Evolutionary conservation across 2,888 invertebrate species (phyloP).

Genomic region (Cerastis leucographa): DNA sequence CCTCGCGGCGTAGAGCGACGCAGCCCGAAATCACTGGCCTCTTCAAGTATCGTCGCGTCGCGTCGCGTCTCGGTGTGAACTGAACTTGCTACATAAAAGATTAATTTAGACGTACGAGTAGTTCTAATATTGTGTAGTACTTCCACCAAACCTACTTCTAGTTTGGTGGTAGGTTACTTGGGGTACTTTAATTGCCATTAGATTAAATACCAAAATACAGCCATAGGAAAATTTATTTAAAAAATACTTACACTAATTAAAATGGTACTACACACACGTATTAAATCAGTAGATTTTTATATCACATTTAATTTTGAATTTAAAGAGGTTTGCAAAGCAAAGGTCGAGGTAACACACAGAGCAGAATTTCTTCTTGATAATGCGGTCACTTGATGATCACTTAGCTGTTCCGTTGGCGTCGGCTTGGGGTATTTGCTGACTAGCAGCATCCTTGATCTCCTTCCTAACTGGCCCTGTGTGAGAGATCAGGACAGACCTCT

Average conservation of each 20-base stretch:
- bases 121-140: too few relatives aligned
- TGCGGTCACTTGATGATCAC: conserved; percentile 33
- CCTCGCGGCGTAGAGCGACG: too few relatives aligned
- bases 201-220: conserved; percentile 25
- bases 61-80: too few relatives aligned
- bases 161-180: not conserved
- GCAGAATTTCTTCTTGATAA: conserved; percentile 17
- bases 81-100: too few relatives aligned
- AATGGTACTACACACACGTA: conserved; percentile 22
- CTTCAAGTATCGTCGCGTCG: too few relatives aligned
- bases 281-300: conserved; percentile 26
- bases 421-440: conserved; percentile 39
- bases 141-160: too few relatives aligned
- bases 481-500: conserved; percentile 90
- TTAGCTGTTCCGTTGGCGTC: conserved; percentile 68
- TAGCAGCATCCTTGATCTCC: conserved; percentile 83
- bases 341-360: conserved; percentile 34
- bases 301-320: conserved; percentile 27
- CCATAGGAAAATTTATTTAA: conserved; percentile 49
- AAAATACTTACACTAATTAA: conserved; percentile 40
- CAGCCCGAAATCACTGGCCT: too few relatives aligned
- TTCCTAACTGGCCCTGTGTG: conserved; percentile 90
- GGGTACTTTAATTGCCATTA: not conserved
- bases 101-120: too few relatives aligned
- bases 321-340: conserved; percentile 39